phyloP scores from a whole-genome alignment of 2,797 vertebrate genomes.

The Hemitrygon akajei region DNA sequence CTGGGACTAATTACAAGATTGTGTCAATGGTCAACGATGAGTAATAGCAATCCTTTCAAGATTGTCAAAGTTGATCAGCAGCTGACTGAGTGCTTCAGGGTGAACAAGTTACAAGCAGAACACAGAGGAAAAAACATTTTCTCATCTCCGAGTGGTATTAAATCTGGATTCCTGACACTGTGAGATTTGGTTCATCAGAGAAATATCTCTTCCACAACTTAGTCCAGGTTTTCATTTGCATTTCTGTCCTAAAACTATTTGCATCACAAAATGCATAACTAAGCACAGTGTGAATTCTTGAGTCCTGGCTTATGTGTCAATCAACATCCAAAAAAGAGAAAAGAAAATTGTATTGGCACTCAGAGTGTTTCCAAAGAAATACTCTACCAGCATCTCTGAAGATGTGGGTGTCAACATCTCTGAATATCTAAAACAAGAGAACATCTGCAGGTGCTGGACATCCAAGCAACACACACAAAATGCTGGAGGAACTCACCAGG shows the following conservation, averaged over 20 bases:
- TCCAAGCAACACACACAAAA: too few relatives aligned
- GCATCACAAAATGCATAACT: neutral
- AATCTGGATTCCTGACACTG: neutral
- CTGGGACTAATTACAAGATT: constrained; percentile 4
- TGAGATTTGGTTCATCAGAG: neutral
- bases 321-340: neutral
- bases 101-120: neutral
- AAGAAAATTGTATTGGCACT: neutral
- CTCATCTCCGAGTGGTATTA: neutral
- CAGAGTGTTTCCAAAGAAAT: neutral
- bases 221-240: neutral
- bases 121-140: neutral
- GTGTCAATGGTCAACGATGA: neutral
- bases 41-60: neutral
- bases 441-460: too few relatives aligned
- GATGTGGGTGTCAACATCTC: too few relatives aligned
- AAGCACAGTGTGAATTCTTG: neutral
- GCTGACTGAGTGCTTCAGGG: neutral
- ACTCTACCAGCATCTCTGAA: too few relatives aligned
- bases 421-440: too few relatives aligned
- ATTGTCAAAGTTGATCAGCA: neutral
- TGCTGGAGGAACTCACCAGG: too few relatives aligned
- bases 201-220: neutral
- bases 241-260: neutral
- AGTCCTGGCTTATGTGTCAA: neutral